Base-by-base conservation (phyloP, 2,888 invertebrate genomes). In the Drosophila colorata region DNA sequence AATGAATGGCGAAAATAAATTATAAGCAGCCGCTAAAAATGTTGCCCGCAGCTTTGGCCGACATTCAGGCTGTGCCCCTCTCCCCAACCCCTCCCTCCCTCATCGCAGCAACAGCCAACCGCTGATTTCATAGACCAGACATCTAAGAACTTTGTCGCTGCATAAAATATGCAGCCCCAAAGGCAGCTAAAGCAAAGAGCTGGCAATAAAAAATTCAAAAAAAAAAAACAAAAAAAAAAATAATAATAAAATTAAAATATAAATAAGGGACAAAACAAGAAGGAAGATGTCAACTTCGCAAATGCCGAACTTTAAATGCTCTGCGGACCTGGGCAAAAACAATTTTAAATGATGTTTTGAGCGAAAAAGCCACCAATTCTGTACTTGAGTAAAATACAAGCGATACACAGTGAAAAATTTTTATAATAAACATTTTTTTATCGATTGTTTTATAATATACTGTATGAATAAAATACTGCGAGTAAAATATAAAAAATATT, bases 91-190 rank as follows among this genome's bases (percentile, higher is more conserved):
- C 2, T 8, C n/a, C 37, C 11, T n/a, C n/a, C 25, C 28, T 28
- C 28, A 28, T 28, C 28, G 0, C 9, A 28, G 28, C 28, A 9
- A 28, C 28, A 5, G 13, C 47, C 13, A 33, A 16, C 16, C 46
- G 11, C 38, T 25, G 55, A 48, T 14, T 20, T 28, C 40, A 31
- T 9, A 25, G 25, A 25, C 33, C 55, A 35, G 55, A 23, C 49
- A 55, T 33, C 53, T 33, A 68, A 51, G 65, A 68, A 40, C 33
- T 28, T n/a, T 59, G 75, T 57, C 60, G 38, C 63, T 69, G 76
- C 83, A 82, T 76, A 64, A 86, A 79, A 70, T 76, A 83, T 80
- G 74, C 71, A 56, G 61, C 64, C 69, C 84, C 74, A 69, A 51
- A 69, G 82, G 67, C 73, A 65, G 60, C 48, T 51, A 40, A 35